Conservation (phyloP, 2,797 vertebrate genomes). For the Allobates femoralis region DNA sequence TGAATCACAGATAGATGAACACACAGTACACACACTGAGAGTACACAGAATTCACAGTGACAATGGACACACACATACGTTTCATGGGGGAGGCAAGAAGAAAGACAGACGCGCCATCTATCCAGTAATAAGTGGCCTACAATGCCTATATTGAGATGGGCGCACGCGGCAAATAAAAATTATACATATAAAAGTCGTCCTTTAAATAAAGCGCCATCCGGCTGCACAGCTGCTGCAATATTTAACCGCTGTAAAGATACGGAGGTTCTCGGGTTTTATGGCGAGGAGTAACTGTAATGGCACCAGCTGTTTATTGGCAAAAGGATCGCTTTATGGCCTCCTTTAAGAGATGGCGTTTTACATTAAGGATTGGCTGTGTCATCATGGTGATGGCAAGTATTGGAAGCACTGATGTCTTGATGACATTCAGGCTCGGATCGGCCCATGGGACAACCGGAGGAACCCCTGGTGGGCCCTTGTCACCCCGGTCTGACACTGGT, state of each 20-base stretch:
- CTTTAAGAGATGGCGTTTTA: constrained; percentile 22
- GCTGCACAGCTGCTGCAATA: constrained; percentile 31
- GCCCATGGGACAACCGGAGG: too few species aligned
- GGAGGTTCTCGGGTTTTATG: constrained; percentile 31
- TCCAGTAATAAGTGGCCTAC: neutral
- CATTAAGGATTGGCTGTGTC: neutral
- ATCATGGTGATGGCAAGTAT: neutral
- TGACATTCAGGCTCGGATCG: too few species aligned
- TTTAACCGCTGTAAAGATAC: constrained; percentile 20
- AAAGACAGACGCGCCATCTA: neutral
- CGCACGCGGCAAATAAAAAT: neutral
- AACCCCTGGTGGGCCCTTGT: too few species aligned
- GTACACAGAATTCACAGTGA: constrained; percentile 65
- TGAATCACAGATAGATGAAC: constrained; percentile 87
- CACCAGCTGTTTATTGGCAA: constrained; percentile 29
- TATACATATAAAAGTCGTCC: constrained; percentile 25
- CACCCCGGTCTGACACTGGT: too few species aligned
- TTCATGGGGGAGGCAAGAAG: constrained; percentile 4
- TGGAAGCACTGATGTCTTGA: neutral
- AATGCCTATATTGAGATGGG: neutral
- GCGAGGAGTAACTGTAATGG: constrained; percentile 18
- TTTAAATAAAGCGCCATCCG: constrained; percentile 42
- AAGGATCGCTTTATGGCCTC: constrained; percentile 10
- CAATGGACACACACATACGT: constrained; percentile 64
- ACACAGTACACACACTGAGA: constrained; percentile 65